Conservation (phyloP, 1,140 invertebrate species). For the Aphelinus certus region DNA sequence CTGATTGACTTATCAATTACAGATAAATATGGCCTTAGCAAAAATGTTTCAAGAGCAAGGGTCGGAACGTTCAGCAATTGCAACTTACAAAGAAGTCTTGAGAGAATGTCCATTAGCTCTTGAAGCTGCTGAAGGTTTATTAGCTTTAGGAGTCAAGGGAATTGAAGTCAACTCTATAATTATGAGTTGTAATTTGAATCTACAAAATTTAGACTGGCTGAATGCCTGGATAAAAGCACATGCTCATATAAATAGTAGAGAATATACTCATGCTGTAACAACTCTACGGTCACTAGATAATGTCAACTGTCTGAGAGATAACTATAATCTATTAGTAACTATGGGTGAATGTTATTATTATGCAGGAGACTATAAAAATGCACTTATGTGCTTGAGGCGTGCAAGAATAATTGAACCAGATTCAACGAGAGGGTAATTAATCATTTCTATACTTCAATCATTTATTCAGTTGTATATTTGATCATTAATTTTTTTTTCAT, state of each 20-base stretch:
- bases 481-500: slow-evolving; percentile 12
- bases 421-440: slow-evolving; percentile 63
- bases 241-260: slow-evolving; percentile 70
- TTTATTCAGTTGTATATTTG: slow-evolving; percentile 28
- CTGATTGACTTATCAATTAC: slow-evolving; percentile 13
- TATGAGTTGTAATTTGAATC: slow-evolving; percentile 66
- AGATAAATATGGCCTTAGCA: slow-evolving; percentile 76
- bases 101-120: slow-evolving; percentile 79
- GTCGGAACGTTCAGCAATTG: slow-evolving; percentile 77
- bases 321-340: slow-evolving; percentile 71
- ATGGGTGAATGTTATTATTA: slow-evolving; percentile 76
- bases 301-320: slow-evolving; percentile 70
- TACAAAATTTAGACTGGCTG: slow-evolving; percentile 69
- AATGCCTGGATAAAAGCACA: slow-evolving; percentile 77
- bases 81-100: slow-evolving; percentile 80
- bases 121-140: slow-evolving; percentile 74
- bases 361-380: slow-evolving; percentile 67
- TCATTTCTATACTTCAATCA: not conserved
- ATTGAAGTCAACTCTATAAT: slow-evolving; percentile 76
- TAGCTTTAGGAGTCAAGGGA: slow-evolving; percentile 76
- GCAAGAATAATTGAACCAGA: slow-evolving; percentile 70
- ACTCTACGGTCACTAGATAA: slow-evolving; percentile 74
- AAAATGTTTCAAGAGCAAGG: slow-evolving; percentile 77
- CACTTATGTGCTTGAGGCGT: slow-evolving; percentile 63
- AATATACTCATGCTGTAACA: slow-evolving; percentile 72